Evolutionary conservation across 92 coral and sea anemone species (phyloP), one percentile per base, ranked within the genome.

Genomic region (Zoanthus gigantus): DNA sequence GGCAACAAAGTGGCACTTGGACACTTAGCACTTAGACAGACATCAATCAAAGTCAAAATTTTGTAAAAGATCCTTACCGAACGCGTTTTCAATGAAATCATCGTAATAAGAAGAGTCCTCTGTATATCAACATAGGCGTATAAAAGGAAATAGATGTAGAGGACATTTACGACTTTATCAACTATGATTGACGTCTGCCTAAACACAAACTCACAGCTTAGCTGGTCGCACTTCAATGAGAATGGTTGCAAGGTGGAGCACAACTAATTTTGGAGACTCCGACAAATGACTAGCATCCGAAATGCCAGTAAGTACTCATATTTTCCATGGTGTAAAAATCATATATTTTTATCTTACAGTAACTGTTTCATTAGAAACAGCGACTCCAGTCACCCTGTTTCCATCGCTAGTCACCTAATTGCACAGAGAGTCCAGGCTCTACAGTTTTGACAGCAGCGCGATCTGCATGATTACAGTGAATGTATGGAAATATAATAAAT

Each of bases 361-460:
- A 53, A 57, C 65, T 57, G 65, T 57, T 57, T 57, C 65, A 57
- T 57, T 57, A 57, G 65, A 57, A 57, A 57, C 65, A 57, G 65
- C 65, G 65, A 57, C 65, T 57, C 65, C 65, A 57, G 65, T 57
- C 65, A 57, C 65, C 65, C 65, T 57, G 65, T 57, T 57, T 57
- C 65, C 65, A 57, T 57, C 65, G 65, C 65, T 57, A 57, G 65
- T 57, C 65, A 57, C 65, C 65, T 57, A 57, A 57, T 57, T 57
- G 65, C 65, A 57, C 65, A 57, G 65, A 57, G 65, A 57, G 65
- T 57, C 65, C 65, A 57, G 65, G 65, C 65, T 57, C 65, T 57
- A 57, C 65, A 57, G 65, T 57, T 57, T 57, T 57, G 65, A 57
- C 65, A 57, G 65, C 65, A 57, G 65, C 65, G 65, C 65, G 65